Base-by-base conservation (phyloP, 1,140 invertebrate species). In the Temnothorax curvispinosus region DNA sequence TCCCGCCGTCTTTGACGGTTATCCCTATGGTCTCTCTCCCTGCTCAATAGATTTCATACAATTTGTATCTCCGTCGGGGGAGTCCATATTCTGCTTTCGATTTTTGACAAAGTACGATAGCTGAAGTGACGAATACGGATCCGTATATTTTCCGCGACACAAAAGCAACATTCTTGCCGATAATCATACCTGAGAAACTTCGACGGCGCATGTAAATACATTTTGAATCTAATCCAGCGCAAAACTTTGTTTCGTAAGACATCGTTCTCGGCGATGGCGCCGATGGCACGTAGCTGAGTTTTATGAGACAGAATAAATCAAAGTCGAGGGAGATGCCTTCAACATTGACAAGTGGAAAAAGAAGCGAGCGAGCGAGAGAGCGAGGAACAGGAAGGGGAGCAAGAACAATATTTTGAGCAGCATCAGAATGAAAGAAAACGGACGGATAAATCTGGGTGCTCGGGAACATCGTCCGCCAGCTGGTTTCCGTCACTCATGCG, bases 401-500 rank as follows among this genome's bases (percentile, higher is more conserved):
- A 74, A 67, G 65, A 75, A 75, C 77, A 62, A 54, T 60, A 52
- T 72, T 92, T 90, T 89, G 80, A 92, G 85, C 69, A 88, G 86
- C 84, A 89, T 90, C 76, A 67, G 78, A 88, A 89, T 80, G 90
- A 88, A 81, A 89, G 91, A 92, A 91, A 92, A 91, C 89, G 91
- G 88, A 80, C 71, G 85, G 75, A 89, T 92, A 92, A 92, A 93
- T 88, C 88, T 88, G 77, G 74, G 86, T 78, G 72, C 87, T 64
- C 67, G 88, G 41, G 88, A 90, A 92, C 88, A 89, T 92, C 89
- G 89, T 91, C 90, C 88, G 89, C 91, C 93, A 94, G 93, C 92
- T 94, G 93, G 92, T 92, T 93, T 92, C 92, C 89, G 93, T 94
- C 93, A 94, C 88, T 94, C 92, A 93, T 27, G 27, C 54, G 91